Evolutionary conservation across 2,113 vertebrate species (phyloP).

Genomic region (Sinocyclocheilus maitianheensis): DNA sequence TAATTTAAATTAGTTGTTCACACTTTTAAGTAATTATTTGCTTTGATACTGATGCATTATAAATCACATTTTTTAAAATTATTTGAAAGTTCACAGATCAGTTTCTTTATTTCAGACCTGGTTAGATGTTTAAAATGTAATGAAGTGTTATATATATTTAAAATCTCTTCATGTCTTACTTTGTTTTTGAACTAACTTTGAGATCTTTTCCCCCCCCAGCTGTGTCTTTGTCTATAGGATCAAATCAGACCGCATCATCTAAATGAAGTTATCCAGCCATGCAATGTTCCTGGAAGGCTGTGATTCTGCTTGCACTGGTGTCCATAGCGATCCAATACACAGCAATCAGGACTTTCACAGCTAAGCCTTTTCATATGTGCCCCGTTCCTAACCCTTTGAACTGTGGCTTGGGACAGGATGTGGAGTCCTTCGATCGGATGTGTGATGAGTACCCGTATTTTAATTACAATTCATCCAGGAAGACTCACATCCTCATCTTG

Average conservation of each 20-base stretch:
- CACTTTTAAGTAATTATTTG: not conserved
- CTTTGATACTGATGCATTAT: not conserved
- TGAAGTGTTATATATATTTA: not conserved
- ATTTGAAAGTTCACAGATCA: not conserved
- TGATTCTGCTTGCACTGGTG: conserved; percentile 90
- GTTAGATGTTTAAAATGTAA: not conserved
- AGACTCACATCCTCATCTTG: conserved; percentile 90
- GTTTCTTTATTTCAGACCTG: not conserved
- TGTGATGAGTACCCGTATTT: conserved; percentile 81
- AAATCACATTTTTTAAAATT: not conserved
- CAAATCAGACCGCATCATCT: conserved; percentile 55
- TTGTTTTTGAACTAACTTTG: not conserved
- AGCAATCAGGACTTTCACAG: conserved; percentile 88
- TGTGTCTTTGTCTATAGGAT: conserved; percentile 48
- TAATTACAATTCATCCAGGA: conserved; percentile 77
- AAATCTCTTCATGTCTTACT: not conserved
- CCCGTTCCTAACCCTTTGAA: conserved; percentile 74
- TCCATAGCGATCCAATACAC: conserved; percentile 94
- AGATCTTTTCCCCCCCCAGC: conserved; percentile 34
- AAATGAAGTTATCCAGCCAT: conserved; percentile 88
- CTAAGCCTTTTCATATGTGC: conserved; percentile 84
- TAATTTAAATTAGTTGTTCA: not conserved
- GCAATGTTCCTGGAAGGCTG: conserved; percentile 96
- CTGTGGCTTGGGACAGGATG: conserved; percentile 78
- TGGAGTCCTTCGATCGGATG: conserved; percentile 70